Evolutionary conservation across 2,888 invertebrate genomes (phyloP), one percentile per base, ranked within the genome.

Genomic region (Rhingia campestris): DNA sequence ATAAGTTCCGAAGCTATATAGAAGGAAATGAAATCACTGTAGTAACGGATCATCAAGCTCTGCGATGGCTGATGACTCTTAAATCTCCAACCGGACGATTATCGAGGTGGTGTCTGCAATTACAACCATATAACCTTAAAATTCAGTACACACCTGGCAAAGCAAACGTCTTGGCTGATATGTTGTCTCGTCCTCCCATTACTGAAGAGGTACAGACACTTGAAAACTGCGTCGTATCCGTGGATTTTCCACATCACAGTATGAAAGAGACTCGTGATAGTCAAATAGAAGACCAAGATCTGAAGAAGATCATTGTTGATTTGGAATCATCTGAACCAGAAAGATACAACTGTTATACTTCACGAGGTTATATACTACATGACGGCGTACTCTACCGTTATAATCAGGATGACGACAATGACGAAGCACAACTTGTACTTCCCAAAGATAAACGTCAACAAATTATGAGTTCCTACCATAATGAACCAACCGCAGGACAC

Each of bases 51-150:
- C n/a, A n/a, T n/a, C n/a, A n/a, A n/a, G n/a, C n/a, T n/a, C n/a
- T n/a, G n/a, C n/a, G n/a, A n/a, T n/a, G 92, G 91, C 81, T 93
- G 5, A 82, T 91, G 79, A 86, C 87, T 0, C 43, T 91, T 4
- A 91, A 91, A 76, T 88, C 91, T 6, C 90, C 90, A 0, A 88
- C 88, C n/a, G 91, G 91, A 9, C 76, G 92, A 39, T 81, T 93
- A 0, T 90, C 90, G 0, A 81, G 92, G 45, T 93, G 92, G 92
- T 90, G 90, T 0, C 53, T 92, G 6, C 76, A 87, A 9, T 73
- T 92, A 0, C 90, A 91, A 81, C 80, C 87, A 3, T 92, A 88
- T 76, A 88, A 91, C 39, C 76, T 92, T 4, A 85, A 88, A 0
- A 88, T 92, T 4, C 82, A 88, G 6, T 92, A 92, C 74, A 86